Percentiles rank a stretch among this genome's conserved stretches.
Conservation (phyloP, 64 coral and sea anemone genomes). For the Platygyra sinensis region DNA sequence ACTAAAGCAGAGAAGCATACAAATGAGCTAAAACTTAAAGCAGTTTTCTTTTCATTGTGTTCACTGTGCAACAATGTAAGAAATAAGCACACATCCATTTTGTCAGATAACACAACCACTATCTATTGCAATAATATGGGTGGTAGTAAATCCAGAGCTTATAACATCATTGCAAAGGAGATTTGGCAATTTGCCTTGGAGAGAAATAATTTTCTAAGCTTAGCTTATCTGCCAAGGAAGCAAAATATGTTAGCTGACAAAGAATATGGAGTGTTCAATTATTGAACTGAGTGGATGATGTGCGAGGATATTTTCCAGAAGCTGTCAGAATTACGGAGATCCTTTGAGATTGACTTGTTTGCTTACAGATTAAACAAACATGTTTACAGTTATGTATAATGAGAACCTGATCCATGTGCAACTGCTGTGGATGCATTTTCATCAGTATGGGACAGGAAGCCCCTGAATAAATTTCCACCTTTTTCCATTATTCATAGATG, state of each 20-base stretch:
- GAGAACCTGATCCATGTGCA: conserved; percentile 37
- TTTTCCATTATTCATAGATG: conserved; percentile 22
- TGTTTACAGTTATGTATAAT: conserved; percentile 1
- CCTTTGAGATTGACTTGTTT: conserved; percentile 20
- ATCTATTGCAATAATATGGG: conserved; percentile 46
- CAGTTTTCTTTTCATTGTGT: conserved; percentile 26
- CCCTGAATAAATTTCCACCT: conserved; percentile 31
- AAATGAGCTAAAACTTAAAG: conserved; percentile 50
- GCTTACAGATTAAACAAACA: neutral
- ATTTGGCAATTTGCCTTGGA: too few species aligned
- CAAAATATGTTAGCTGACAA: too few species aligned
- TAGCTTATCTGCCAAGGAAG: too few species aligned
- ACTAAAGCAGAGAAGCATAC: neutral
- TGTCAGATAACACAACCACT: conserved; percentile 30
- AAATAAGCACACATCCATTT: neutral
- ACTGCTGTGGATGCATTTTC: conserved; percentile 18
- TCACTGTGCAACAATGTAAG: conserved; percentile 8
- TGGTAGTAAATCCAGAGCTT: too few species aligned
- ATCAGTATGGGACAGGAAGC: neutral
- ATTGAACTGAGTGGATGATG: too few species aligned
- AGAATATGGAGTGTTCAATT: too few species aligned
- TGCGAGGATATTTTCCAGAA: too few species aligned
- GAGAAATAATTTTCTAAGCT: too few species aligned
- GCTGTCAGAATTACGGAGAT: conserved; percentile 32
- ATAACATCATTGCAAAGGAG: too few species aligned